These are phyloP conservation scores for Poecile montanus DNA, from an alignment of 2,797 vertebrate species.

Conservation along the genomic window DNA sequence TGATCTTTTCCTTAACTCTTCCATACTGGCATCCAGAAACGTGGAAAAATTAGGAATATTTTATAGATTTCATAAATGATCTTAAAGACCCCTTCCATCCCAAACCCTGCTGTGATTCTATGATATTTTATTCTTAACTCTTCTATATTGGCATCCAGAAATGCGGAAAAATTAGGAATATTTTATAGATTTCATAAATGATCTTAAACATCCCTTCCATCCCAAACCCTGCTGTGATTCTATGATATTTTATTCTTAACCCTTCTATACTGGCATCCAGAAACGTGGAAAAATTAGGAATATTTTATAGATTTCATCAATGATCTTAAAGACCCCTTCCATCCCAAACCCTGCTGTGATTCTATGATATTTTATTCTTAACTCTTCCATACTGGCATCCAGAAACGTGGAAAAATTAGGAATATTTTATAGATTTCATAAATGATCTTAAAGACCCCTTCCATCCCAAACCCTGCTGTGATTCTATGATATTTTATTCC, in stretches of 20 bases:
- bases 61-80: background rate
- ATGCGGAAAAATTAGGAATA: fast-evolving
- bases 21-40: background rate
- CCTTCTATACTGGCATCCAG: no score
- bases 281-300: background rate
- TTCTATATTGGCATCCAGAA: background rate
- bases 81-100: background rate
- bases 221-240: background rate
- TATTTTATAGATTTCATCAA: background rate
- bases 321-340: background rate
- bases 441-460: background rate
- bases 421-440: background rate
- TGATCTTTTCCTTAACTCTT: background rate
- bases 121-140: background rate
- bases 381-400: background rate
- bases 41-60: background rate
- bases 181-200: background rate
- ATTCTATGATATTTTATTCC: background rate
- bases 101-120: background rate
- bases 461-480: background rate
- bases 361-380: background rate
- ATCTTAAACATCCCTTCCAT: background rate
- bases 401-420: background rate
- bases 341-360: background rate
- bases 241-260: background rate